phyloP scores from a whole-genome alignment of 2,797 vertebrate species.

The Epinephelus malabaricus region DNA sequence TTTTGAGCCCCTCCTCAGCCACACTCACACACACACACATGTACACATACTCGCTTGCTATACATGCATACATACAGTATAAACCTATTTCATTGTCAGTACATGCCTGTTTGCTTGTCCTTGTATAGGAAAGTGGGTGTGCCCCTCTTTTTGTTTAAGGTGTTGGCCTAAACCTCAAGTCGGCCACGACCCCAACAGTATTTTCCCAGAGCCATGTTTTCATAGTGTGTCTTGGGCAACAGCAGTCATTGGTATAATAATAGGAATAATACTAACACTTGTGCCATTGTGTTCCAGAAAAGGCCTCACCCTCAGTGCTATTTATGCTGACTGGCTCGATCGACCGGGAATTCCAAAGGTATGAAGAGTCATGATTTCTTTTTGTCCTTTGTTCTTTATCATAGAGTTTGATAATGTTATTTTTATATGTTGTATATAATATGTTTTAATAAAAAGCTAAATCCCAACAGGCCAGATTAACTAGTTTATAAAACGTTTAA shows the following conservation, averaged over 20 bases:
- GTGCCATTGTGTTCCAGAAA: constrained; percentile 87
- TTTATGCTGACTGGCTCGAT: constrained; percentile 95
- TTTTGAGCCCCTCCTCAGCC: neutral
- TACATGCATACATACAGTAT: constrained; percentile 19
- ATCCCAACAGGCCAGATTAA: neutral
- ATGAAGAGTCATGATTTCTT: constrained; percentile 50
- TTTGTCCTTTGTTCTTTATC: constrained; percentile 12
- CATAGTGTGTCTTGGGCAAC: constrained; percentile 70
- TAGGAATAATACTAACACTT: constrained; percentile 76
- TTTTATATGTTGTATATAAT: neutral
- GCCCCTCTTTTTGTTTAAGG: constrained; percentile 71
- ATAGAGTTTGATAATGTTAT: neutral
- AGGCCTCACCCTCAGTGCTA: constrained; percentile 88
- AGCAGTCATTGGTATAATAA: constrained; percentile 73
- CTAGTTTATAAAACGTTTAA: neutral
- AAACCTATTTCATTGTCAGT: constrained; percentile 57
- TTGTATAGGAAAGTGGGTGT: constrained; percentile 66
- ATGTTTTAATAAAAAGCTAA: neutral
- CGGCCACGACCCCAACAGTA: constrained; percentile 47
- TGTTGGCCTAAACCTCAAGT: constrained; percentile 62
- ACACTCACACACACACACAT: neutral
- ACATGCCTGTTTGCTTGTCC: constrained; percentile 57
- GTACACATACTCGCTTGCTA: constrained; percentile 3
- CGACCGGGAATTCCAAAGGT: constrained; percentile 94
- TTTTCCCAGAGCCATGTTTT: constrained; percentile 71